Evolutionary conservation across 2,113 vertebrate species (phyloP), one percentile per base, ranked within the genome.

Genomic region (Hydropotes inermis): DNA sequence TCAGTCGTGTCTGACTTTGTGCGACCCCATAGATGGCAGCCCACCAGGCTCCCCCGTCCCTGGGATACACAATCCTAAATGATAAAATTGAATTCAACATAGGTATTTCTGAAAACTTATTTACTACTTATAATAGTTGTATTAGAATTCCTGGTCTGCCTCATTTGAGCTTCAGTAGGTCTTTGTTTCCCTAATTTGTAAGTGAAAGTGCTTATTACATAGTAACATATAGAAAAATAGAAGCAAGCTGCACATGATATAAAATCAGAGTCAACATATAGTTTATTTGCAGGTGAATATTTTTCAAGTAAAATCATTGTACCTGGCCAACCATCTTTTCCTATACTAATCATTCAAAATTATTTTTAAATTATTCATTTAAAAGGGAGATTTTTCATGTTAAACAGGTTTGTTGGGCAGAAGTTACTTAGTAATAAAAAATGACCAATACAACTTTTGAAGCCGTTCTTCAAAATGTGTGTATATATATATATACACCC

Each of bases 191-290:
- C 21, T 55, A 91, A 92, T 43, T 93, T 79, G 85, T 10, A 93
- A 45, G 43, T 9, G 19, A 67, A 97, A 97, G 57, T 95, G 93
- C 67, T 97, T 94, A 97, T 93, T 98, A 97, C 97, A 76, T 94
- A 90, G 64, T 28, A 50, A 89, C n/a, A 94, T 58, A 89, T 87
- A 60, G 83, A 43, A 89, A 79, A 96, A 47, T 3, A 87, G 30
- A 97, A 89, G 5, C 16, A 92, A 89, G 82, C 3, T 43, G 25
- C 33, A 93, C 4, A 85, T 2, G 7, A 16, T 33, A 50, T 33
- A 92, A 93, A 91, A 81, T 83, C 52, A 87, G 21, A 89, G 13
- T 96, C 16, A 94, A 85, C 1, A 4, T 96, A 86, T 50, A 60
- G 14, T 76, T 91, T 16, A 91, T 52, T 81, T 28, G 2, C 60